phyloP scores from a whole-genome alignment of 2,113 vertebrate genomes.

The Spilogale gracilis region DNA sequence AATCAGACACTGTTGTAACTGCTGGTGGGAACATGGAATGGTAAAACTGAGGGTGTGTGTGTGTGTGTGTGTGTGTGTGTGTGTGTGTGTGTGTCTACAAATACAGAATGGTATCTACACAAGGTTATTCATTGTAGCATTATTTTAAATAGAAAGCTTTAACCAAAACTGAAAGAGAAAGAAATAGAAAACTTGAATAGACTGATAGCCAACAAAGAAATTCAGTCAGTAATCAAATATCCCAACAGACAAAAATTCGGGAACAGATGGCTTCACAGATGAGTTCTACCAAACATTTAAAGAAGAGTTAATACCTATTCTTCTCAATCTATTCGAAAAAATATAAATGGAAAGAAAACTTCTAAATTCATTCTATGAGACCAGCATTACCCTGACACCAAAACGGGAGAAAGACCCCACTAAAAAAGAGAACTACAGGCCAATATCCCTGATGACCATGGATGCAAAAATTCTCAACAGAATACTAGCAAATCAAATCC shows the following conservation, averaged over 20 bases:
- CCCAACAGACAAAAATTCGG: background rate
- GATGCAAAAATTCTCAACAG: background rate
- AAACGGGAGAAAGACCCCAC: background rate
- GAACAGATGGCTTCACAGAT: background rate
- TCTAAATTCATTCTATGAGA: background rate
- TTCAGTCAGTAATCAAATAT: background rate
- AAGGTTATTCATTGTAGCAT: background rate
- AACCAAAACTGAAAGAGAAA: background rate
- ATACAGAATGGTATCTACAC: background rate
- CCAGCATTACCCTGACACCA: background rate
- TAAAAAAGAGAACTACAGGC: background rate
- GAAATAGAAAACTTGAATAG: background rate
- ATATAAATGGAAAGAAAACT: background rate
- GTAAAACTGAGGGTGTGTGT: background rate
- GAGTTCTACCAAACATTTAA: background rate
- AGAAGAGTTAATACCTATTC: background rate
- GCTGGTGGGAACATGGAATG: too few relatives aligned
- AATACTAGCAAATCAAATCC: background rate
- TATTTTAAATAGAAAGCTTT: background rate
- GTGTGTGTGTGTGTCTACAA: background rate
- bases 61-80: too few relatives aligned
- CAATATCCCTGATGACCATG: background rate
- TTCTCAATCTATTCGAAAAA: background rate
- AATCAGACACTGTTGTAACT: background rate
- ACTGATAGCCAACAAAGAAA: background rate